Evolutionary conservation across 2,888 invertebrate species (phyloP).

Genomic region (Pardosa pseudoannulata): DNA sequence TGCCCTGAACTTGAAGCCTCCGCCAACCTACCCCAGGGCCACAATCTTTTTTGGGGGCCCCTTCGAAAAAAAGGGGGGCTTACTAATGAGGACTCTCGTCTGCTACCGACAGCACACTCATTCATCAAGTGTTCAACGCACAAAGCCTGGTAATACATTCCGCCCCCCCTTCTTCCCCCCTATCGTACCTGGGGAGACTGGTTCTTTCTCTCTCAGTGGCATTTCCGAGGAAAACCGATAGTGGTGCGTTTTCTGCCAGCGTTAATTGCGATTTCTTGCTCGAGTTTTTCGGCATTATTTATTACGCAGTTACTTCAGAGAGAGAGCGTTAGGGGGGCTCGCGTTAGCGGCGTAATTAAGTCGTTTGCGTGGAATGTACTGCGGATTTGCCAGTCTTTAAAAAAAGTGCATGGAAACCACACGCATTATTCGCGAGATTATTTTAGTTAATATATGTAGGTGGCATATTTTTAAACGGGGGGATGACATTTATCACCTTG

Average conservation of each 20-base stretch:
- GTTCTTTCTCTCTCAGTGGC: neutral
- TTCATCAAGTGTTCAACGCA: slow-evolving; percentile 55
- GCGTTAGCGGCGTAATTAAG: slow-evolving; percentile 63
- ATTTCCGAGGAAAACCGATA: slow-evolving; percentile 9
- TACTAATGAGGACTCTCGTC: slow-evolving; percentile 42
- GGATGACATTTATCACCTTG: too few species aligned
- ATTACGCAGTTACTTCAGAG: slow-evolving; percentile 48
- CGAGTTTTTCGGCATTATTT: slow-evolving; percentile 53
- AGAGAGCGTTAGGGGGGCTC: slow-evolving; percentile 14
- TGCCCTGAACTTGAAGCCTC: neutral
- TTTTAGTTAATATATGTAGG: too few species aligned
- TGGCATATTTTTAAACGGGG: too few species aligned
- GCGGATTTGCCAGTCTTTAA: neutral
- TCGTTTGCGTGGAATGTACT: slow-evolving; percentile 25
- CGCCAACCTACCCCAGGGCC: slow-evolving; percentile 5
- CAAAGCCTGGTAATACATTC: neutral
- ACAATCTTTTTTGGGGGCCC: neutral
- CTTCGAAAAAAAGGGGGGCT: slow-evolving; percentile 18
- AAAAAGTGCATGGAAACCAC: neutral
- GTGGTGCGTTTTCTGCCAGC: neutral
- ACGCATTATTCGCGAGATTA: too few species aligned
- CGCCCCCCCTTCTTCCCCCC: slow-evolving; percentile 4
- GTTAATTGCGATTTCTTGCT: slow-evolving; percentile 12
- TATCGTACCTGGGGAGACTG: neutral
- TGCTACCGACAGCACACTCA: slow-evolving; percentile 38